phyloP scores from a whole-genome alignment of 2,113 vertebrate genomes.

The Mystacornis crossleyi region DNA sequence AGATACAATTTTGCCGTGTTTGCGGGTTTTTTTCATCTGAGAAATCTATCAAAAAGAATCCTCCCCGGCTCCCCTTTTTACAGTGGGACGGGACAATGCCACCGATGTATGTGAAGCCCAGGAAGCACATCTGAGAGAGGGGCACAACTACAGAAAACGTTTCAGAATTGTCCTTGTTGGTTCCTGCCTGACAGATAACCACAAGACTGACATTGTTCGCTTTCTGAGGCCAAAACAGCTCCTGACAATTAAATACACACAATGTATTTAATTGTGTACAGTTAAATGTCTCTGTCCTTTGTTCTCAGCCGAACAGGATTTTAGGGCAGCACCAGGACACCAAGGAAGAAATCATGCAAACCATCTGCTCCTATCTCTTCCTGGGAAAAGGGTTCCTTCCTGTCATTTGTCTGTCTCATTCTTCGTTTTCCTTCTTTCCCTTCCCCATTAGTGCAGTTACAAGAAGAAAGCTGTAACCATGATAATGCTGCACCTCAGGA shows the following conservation, averaged over 20 bases:
- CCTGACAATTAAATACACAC: not conserved
- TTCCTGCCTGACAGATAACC: not conserved
- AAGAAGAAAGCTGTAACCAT: not conserved
- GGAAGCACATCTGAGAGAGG: not conserved
- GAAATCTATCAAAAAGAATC: not conserved
- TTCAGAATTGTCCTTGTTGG: not conserved
- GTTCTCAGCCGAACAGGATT: not conserved
- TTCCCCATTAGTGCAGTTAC: not conserved
- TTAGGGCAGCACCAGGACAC: not conserved
- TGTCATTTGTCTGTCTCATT: not conserved
- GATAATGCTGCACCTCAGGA: not conserved
- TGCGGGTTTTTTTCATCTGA: rapidly evolving
- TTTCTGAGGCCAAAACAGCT: not conserved
- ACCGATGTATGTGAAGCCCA: rapidly evolving
- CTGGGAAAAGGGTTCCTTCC: not conserved
- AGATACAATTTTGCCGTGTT: rapidly evolving
- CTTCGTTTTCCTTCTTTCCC: not conserved
- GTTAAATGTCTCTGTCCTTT: not conserved
- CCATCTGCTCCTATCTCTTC: not conserved
- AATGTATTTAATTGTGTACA: too few species aligned
- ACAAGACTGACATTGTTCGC: not conserved
- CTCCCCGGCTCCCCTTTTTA: rapidly evolving
- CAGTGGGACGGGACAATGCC: rapidly evolving
- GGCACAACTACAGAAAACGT: not conserved
- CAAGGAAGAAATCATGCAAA: not conserved